Conservation (phyloP, 2,888 invertebrate genomes). For the Drymonia ruficornis region DNA sequence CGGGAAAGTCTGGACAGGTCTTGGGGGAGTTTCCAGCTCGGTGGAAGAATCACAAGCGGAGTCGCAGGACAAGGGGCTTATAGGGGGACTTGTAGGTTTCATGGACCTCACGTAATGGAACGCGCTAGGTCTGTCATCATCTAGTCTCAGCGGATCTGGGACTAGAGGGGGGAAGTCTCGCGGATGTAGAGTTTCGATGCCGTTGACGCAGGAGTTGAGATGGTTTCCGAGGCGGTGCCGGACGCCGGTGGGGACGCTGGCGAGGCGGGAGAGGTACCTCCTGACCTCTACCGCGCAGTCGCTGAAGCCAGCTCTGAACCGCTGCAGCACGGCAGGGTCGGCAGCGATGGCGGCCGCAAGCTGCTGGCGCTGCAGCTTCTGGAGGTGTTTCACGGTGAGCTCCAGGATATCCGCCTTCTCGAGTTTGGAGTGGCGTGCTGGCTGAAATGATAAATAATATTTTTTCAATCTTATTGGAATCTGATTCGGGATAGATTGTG, state of each 20-base stretch:
- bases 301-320: slow-evolving; percentile 94
- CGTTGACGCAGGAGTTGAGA: slow-evolving; percentile 86
- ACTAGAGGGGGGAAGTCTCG: slow-evolving; percentile 82
- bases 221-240: slow-evolving; percentile 88
- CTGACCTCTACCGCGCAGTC: slow-evolving; percentile 95
- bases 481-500: slow-evolving; percentile 18
- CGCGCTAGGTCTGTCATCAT: slow-evolving; percentile 74
- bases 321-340: slow-evolving; percentile 92
- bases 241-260: slow-evolving; percentile 85
- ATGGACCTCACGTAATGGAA: slow-evolving; percentile 73
- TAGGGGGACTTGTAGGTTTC: slow-evolving; percentile 86
- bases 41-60: slow-evolving; percentile 87
- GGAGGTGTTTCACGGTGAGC: slow-evolving; percentile 96
- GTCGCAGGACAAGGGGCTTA: slow-evolving; percentile 89
- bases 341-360: slow-evolving; percentile 92
- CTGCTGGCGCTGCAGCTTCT: slow-evolving; percentile 95
- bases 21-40: slow-evolving; percentile 80
- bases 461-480: slow-evolving; percentile 25
- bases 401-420: slow-evolving; percentile 98
- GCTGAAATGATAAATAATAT: slow-evolving; percentile 85
- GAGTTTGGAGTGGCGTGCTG: slow-evolving; percentile 95
- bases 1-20: slow-evolving; percentile 70
- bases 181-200: slow-evolving; percentile 69
- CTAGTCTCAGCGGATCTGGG: slow-evolving; percentile 80
- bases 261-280: slow-evolving; percentile 87